Conservation (phyloP, 2,888 invertebrate genomes). For the Empis livida region DNA sequence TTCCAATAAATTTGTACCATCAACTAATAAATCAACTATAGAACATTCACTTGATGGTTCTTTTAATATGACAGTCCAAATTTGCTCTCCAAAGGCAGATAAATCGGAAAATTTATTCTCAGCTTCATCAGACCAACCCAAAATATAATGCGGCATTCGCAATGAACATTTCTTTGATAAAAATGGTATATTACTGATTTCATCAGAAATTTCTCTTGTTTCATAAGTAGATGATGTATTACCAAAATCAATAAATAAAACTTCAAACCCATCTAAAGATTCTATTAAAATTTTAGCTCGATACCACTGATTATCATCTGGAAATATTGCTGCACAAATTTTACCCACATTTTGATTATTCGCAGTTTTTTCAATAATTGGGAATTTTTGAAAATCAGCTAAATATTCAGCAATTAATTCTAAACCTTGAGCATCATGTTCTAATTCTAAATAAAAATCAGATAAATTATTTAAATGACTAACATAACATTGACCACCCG, state of each 20-base stretch:
- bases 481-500: conserved; percentile 52
- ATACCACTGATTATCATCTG: conserved; percentile 53
- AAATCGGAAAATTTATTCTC: conserved; percentile 52
- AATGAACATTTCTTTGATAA: conserved; percentile 50
- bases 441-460: conserved; percentile 69
- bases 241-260: conserved; percentile 56
- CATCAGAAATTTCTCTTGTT: conserved; percentile 45
- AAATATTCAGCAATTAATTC: conserved; percentile 46
- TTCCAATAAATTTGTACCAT: conserved; percentile 46
- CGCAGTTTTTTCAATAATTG: conserved; percentile 32
- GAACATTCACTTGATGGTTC: conserved; percentile 52
- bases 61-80: conserved; percentile 54
- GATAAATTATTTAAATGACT: conserved; percentile 60
- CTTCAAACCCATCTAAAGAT: conserved; percentile 44
- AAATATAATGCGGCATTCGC: conserved; percentile 43
- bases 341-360: conserved; percentile 36
- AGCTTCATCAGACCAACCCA: conserved; percentile 52
- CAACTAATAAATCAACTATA: conserved; percentile 48
- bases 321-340: conserved; percentile 51
- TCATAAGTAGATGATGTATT: conserved; percentile 46
- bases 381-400: conserved; percentile 42
- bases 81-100: conserved; percentile 53
- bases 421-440: conserved; percentile 45
- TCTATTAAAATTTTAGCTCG: conserved; percentile 48
- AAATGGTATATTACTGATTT: conserved; percentile 44